These are phyloP conservation scores for Stichopus horrens DNA, from an alignment of 53 echinoderm and acorn worm genomes.

Conservation along the genomic window DNA sequence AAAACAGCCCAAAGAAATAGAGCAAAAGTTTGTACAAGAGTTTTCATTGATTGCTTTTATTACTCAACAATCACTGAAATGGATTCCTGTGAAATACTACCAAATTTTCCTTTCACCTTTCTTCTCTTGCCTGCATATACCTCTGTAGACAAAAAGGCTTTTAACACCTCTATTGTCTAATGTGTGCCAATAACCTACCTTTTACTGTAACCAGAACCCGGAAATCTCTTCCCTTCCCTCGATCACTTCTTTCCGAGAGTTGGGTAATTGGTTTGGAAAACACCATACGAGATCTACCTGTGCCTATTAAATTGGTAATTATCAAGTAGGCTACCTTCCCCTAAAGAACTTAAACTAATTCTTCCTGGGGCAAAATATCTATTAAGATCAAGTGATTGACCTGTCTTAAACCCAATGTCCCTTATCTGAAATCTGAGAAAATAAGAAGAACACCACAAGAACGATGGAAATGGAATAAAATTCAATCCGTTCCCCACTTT, in stretches of 20 bases:
- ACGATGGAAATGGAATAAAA: background rate
- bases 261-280: slow-evolving; percentile 1
- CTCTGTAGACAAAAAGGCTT: background rate
- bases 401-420: background rate
- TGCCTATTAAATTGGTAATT: slow-evolving; percentile 29
- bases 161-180: background rate
- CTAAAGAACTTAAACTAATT: slow-evolving; percentile 41
- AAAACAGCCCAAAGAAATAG: slow-evolving; percentile 40
- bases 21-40: slow-evolving; percentile 8
- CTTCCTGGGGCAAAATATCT: background rate
- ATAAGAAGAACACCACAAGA: background rate
- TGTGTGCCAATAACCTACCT: slow-evolving; percentile 43
- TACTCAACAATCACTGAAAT: slow-evolving; percentile 27
- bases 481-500: background rate
- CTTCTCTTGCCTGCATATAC: background rate
- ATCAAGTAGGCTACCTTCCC: slow-evolving; percentile 23
- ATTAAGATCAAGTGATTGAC: background rate
- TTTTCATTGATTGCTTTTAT: background rate
- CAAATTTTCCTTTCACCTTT: slow-evolving; percentile 15
- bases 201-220: slow-evolving; percentile 8
- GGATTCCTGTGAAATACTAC: slow-evolving; percentile 6
- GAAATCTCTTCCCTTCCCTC: background rate
- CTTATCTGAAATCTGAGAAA: background rate
- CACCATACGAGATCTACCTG: background rate
- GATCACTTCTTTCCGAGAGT: background rate